phyloP scores from a whole-genome alignment of 2,113 vertebrate genomes.

The Orthonyx spaldingii region DNA sequence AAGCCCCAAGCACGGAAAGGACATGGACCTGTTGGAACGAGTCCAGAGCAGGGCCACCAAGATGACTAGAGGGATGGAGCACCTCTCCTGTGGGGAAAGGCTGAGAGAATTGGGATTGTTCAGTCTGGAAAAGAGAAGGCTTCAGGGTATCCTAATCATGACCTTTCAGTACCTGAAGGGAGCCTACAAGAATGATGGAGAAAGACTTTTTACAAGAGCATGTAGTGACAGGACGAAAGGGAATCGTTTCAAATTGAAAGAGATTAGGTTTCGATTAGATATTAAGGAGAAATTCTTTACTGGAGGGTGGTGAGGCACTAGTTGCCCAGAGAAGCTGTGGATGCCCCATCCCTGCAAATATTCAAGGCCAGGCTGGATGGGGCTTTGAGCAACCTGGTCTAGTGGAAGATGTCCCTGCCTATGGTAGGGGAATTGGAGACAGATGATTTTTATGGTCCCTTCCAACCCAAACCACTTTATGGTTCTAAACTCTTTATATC shows the following conservation, averaged over 20 bases:
- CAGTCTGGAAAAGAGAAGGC: not conserved
- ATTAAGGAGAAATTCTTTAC: not conserved
- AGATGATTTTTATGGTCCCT: not conserved
- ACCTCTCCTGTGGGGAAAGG: not conserved
- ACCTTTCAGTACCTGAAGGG: not conserved
- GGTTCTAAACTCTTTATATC: not conserved
- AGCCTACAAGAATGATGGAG: not conserved
- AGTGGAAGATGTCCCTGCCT: not conserved
- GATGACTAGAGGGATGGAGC: not conserved
- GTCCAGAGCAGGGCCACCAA: not conserved
- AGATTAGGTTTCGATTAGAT: not conserved
- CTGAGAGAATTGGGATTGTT: not conserved
- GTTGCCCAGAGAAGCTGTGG: not conserved
- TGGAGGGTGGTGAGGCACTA: not conserved
- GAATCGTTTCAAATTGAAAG: not conserved
- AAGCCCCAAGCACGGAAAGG: fast-evolving
- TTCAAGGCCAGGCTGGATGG: not conserved
- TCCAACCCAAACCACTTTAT: not conserved
- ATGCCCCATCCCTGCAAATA: not conserved
- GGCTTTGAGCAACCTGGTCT: not conserved
- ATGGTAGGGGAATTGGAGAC: not conserved
- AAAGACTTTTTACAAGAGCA: not conserved
- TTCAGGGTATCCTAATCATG: not conserved
- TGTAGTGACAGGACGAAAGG: not conserved
- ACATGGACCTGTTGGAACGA: not conserved